Percentiles rank a stretch among this genome's conserved stretches.
Conservation (phyloP, 2,888 invertebrate species). For the Meghimatium bilineatum region DNA sequence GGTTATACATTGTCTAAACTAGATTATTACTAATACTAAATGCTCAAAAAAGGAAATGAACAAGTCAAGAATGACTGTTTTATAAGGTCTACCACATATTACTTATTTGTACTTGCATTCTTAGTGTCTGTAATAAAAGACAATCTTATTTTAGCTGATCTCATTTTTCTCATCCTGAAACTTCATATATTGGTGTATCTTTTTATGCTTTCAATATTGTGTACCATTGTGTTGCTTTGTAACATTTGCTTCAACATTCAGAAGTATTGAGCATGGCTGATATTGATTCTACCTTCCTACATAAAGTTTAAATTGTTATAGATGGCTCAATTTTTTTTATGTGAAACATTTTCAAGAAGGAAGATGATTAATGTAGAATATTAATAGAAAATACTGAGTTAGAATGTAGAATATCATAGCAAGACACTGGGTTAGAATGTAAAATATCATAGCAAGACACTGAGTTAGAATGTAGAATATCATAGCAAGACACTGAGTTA, state of each 20-base stretch:
- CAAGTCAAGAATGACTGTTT: background rate
- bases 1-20: background rate
- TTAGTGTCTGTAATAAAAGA: constrained; percentile 15
- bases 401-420: too few relatives aligned
- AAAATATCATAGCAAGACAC: too few relatives aligned
- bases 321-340: background rate
- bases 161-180: constrained; percentile 21
- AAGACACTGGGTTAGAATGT: too few relatives aligned
- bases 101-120: background rate
- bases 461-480: too few relatives aligned
- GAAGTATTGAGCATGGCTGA: background rate
- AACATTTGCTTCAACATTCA: background rate
- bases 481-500: too few relatives aligned
- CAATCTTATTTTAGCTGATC: constrained; percentile 2
- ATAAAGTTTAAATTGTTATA: background rate
- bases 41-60: background rate
- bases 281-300: background rate
- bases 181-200: background rate
- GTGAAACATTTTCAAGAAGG: too few relatives aligned
- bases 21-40: background rate
- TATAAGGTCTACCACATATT: background rate
- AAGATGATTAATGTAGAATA: too few relatives aligned
- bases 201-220: constrained; percentile 28
- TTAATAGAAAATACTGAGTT: too few relatives aligned
- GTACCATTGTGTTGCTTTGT: background rate